A percentile compares a stretch with the other conserved stretches of the same genome.
Evolutionary conservation across 2,797 vertebrate species (phyloP).

Genomic region (Peromyscus nudipes): DNA sequence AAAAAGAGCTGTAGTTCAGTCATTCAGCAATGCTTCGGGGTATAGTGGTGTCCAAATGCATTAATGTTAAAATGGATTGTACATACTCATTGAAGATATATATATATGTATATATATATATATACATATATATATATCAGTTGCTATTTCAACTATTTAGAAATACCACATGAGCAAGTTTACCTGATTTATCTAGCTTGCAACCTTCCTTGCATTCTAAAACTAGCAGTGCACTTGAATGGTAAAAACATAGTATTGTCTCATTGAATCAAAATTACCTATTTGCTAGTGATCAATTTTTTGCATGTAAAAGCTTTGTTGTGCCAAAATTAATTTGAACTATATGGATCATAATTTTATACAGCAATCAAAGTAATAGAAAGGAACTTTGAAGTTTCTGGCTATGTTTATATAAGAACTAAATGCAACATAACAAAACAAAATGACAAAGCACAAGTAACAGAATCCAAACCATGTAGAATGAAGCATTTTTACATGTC

Average conservation of each 20-base stretch:
- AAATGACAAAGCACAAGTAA: constrained; percentile 79
- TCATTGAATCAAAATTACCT: constrained; percentile 63
- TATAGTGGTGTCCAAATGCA: constrained; percentile 49
- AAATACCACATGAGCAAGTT: constrained; percentile 61
- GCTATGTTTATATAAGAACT: constrained; percentile 78
- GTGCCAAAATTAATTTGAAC: constrained; percentile 68
- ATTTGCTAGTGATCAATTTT: constrained; percentile 58
- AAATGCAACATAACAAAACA: constrained; percentile 79
- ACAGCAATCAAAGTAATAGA: not conserved
- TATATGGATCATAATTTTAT: constrained; percentile 58
- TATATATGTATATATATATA: too few relatives aligned
- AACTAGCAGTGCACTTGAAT: constrained; percentile 63
- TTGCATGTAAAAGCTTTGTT: constrained; percentile 55
- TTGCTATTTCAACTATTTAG: constrained; percentile 78
- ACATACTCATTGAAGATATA: not conserved
- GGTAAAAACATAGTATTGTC: not conserved
- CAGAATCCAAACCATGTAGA: constrained; percentile 63
- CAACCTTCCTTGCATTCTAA: constrained; percentile 70
- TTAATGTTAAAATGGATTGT: constrained; percentile 65
- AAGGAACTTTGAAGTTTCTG: constrained; percentile 76
- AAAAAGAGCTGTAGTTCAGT: constrained; percentile 6
- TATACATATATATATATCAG: constrained; percentile 8
- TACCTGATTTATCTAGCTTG: constrained; percentile 68
- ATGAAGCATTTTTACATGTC: constrained; percentile 78
- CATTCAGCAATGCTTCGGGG: constrained; percentile 44